phyloP scores from a whole-genome alignment of 1,140 invertebrate genomes.

The Zaprionus nigranus region DNA sequence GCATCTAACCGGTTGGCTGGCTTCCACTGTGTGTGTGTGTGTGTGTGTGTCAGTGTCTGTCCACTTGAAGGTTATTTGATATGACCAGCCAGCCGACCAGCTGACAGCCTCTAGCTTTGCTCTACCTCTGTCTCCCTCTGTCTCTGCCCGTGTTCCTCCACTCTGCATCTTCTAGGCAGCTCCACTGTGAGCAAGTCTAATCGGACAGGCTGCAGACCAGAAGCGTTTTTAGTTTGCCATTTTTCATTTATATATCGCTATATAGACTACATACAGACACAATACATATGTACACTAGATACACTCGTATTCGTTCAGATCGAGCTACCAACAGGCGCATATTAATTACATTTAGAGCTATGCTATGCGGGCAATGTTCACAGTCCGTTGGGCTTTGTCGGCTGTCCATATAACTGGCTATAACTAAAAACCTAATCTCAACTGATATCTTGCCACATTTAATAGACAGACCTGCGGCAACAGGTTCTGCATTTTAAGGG shows the following conservation, averaged over 20 bases:
- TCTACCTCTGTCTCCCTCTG: constrained; percentile 14
- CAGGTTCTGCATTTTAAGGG: not conserved
- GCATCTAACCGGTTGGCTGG: constrained; percentile 66
- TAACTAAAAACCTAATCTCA: constrained; percentile 22
- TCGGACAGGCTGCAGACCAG: constrained; percentile 38
- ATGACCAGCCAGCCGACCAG: constrained; percentile 39
- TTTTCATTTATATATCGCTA: constrained; percentile 21
- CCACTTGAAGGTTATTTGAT: constrained; percentile 76
- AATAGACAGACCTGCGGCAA: not conserved
- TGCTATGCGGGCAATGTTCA: constrained; percentile 47
- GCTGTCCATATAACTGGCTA: constrained; percentile 4
- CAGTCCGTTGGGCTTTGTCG: constrained; percentile 33
- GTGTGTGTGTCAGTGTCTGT: constrained; percentile 34
- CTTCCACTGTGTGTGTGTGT: constrained; percentile 50
- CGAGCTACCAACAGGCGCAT: constrained; percentile 23
- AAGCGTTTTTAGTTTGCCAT: constrained; percentile 33
- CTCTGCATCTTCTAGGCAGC: constrained; percentile 4
- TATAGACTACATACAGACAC: not conserved
- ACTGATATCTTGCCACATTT: constrained; percentile 27
- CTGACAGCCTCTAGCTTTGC: constrained; percentile 38
- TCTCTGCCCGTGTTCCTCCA: too few relatives aligned
- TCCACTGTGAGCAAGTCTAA: constrained; percentile 28
- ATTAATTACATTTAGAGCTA: constrained; percentile 59
- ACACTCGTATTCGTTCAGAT: constrained; percentile 1
- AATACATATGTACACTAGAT: not conserved